Evolutionary conservation across 2,888 invertebrate genomes (phyloP).

Genomic region (Phytoseiulus persimilis): DNA sequence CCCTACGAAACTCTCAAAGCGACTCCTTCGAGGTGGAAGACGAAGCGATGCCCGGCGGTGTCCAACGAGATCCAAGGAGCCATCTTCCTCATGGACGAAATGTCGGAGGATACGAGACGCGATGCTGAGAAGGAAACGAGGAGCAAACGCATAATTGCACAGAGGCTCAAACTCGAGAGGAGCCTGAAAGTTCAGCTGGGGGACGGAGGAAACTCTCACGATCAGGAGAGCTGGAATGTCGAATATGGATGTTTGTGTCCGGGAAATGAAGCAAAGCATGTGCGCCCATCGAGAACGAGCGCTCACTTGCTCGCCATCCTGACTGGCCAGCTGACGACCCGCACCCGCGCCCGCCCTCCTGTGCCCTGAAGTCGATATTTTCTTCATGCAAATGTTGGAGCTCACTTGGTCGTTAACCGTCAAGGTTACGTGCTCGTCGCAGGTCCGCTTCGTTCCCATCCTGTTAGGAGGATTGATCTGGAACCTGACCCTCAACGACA

Average conservation of each 20-base stretch:
- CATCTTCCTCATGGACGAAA: too few relatives aligned
- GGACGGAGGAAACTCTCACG: background rate
- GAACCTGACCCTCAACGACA: background rate
- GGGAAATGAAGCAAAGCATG: background rate
- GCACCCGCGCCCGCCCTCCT: background rate
- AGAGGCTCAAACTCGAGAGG: too few relatives aligned
- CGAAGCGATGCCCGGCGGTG: too few relatives aligned
- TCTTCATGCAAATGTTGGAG: background rate
- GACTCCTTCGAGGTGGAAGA: too few relatives aligned
- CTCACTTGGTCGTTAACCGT: background rate
- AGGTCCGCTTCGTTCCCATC: background rate
- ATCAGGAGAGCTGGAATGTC: too few relatives aligned
- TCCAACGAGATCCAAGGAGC: too few relatives aligned
- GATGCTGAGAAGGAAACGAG: too few relatives aligned
- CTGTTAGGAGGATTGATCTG: background rate
- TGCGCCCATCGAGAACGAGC: background rate
- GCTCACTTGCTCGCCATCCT: background rate
- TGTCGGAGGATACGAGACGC: too few relatives aligned
- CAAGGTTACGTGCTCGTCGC: background rate
- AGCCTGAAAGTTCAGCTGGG: too few relatives aligned
- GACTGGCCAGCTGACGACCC: too few relatives aligned
- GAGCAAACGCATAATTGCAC: too few relatives aligned
- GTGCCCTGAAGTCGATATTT: background rate
- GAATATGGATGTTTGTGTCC: background rate
- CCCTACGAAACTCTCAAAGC: too few relatives aligned